These are phyloP conservation scores for Bufo bufo DNA, from an alignment of 2,113 vertebrate species.

Conservation along the genomic window DNA sequence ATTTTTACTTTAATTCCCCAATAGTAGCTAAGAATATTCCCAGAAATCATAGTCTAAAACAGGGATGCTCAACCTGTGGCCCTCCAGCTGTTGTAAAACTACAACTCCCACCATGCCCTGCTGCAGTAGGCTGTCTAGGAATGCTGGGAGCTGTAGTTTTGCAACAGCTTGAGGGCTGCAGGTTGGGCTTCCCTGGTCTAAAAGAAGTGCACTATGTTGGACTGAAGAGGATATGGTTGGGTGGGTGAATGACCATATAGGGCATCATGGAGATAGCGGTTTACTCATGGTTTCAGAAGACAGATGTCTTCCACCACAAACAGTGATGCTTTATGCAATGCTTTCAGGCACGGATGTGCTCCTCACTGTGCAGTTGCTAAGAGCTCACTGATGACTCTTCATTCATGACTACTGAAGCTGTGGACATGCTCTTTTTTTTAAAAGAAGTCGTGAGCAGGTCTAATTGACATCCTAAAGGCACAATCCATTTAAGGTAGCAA, in stretches of 20 bases:
- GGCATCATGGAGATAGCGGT: not conserved
- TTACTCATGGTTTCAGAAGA: not conserved
- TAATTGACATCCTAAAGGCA: not conserved
- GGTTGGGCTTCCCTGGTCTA: not conserved
- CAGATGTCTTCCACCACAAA: not conserved
- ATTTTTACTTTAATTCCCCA: too few species aligned
- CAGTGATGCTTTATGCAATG: not conserved
- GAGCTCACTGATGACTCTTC: not conserved
- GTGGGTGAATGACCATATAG: not conserved
- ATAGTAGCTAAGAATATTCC: too few species aligned
- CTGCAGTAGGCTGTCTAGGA: too few species aligned
- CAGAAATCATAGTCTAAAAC: too few species aligned
- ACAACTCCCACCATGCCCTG: too few species aligned
- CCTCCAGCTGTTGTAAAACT: too few species aligned
- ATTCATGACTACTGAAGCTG: not conserved
- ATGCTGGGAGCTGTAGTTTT: too few species aligned
- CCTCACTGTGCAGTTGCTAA: not conserved
- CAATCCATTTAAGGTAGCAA: not conserved
- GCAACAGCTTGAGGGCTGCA: too few species aligned
- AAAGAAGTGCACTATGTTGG: not conserved
- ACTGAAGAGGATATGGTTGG: not conserved
- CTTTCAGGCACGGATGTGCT: not conserved
- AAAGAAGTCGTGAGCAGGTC: not conserved
- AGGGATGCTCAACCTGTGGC: too few species aligned
- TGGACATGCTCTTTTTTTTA: not conserved